Percentiles rank a stretch among this genome's conserved stretches.
Conservation (phyloP, 2,888 invertebrate genomes). For the Erebia aethiops region DNA sequence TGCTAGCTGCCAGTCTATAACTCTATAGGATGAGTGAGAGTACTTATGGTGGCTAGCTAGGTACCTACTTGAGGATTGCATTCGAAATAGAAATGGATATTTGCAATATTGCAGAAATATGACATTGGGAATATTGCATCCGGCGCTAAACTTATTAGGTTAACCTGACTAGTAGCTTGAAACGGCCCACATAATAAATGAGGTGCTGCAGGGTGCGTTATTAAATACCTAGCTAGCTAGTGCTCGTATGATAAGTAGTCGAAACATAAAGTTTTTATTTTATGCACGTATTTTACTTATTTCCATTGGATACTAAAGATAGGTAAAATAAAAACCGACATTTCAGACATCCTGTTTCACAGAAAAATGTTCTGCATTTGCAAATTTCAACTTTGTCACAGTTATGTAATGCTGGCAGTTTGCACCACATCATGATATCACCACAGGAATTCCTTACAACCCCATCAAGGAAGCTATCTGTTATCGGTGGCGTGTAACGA, state of each 20-base stretch:
- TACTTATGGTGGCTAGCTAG: constrained; percentile 28
- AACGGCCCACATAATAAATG: neutral
- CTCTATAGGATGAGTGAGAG: constrained; percentile 22
- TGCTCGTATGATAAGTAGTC: neutral
- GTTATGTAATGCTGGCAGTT: too few species aligned
- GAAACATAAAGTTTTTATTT: too few species aligned
- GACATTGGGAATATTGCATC: constrained; percentile 9
- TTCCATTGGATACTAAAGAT: too few species aligned
- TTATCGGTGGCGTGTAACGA: too few species aligned
- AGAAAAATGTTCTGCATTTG: too few species aligned
- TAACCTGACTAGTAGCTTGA: neutral
- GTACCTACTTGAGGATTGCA: neutral
- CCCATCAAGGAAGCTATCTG: too few species aligned
- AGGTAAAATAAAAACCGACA: too few species aligned
- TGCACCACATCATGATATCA: too few species aligned
- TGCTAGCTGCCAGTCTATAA: constrained; percentile 5
- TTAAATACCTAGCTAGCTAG: neutral
- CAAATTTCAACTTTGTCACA: too few species aligned
- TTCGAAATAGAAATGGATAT: constrained; percentile 9
- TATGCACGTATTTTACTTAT: too few species aligned
- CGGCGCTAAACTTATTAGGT: neutral
- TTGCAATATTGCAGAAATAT: constrained; percentile 6
- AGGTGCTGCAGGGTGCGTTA: neutral
- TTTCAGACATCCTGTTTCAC: too few species aligned
- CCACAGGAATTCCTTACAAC: too few species aligned